Evolutionary conservation across 2,797 vertebrate species (phyloP).

Genomic region (Tenualosa thibaudeaui): DNA sequence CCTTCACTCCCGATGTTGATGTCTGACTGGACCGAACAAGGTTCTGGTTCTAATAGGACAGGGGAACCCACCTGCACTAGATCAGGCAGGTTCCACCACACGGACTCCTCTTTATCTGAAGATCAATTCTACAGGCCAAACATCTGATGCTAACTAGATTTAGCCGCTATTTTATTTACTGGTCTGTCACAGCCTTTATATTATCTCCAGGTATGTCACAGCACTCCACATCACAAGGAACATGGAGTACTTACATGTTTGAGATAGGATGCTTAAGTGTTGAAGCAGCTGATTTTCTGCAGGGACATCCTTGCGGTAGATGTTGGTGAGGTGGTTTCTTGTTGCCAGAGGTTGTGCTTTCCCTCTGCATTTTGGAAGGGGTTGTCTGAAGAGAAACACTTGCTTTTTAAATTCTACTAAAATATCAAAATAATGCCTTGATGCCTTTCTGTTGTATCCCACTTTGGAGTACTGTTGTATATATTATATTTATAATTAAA

Average conservation of each 20-base stretch:
- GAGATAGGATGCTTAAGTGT: background rate
- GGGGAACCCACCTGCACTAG: too few relatives aligned
- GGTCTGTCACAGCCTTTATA: too few relatives aligned
- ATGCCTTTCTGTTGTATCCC: slow-evolving; percentile 82
- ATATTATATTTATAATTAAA: slow-evolving; percentile 80
- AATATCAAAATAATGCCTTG: slow-evolving; percentile 77
- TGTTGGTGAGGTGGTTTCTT: slow-evolving; percentile 47
- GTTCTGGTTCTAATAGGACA: too few relatives aligned
- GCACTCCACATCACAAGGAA: too few relatives aligned
- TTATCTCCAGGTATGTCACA: too few relatives aligned
- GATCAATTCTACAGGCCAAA: too few relatives aligned
- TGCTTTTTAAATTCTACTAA: slow-evolving; percentile 57
- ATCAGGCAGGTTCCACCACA: too few relatives aligned
- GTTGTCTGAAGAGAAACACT: background rate
- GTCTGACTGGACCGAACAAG: too few relatives aligned
- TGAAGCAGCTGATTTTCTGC: slow-evolving; percentile 23
- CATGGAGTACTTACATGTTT: too few relatives aligned
- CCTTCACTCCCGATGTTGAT: too few relatives aligned
- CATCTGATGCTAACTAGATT: background rate
- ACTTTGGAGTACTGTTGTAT: slow-evolving; percentile 66
- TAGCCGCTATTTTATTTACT: too few relatives aligned
- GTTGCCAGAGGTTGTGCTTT: background rate
- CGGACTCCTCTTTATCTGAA: too few relatives aligned
- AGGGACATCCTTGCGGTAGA: slow-evolving; percentile 45
- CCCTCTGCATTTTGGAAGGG: background rate